Percentiles rank a stretch among this genome's conserved stretches.
Conservation (phyloP, 2,797 vertebrate species). For the Adrianichthys oophorus region DNA sequence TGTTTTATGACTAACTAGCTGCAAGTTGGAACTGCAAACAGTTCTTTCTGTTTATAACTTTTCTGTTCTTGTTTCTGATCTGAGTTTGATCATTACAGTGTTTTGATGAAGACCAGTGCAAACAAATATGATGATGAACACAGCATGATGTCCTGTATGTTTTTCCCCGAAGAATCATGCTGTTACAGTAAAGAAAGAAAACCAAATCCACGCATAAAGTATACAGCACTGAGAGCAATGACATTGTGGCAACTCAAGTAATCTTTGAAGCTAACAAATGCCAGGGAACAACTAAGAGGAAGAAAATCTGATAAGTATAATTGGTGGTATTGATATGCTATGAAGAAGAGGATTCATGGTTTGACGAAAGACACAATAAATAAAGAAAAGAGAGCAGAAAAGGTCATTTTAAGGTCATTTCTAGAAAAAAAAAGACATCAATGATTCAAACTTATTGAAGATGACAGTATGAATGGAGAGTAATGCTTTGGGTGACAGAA, state of each 20-base stretch:
- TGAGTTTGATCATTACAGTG: conserved; percentile 19
- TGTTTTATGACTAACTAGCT: conserved; percentile 6
- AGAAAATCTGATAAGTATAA: conserved; percentile 11
- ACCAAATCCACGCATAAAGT: conserved; percentile 1
- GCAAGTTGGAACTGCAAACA: conserved; percentile 14
- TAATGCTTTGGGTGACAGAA: conserved; percentile 16
- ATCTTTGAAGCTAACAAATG: conserved; percentile 9
- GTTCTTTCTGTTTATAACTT: conserved; percentile 16
- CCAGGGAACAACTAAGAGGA: background rate
- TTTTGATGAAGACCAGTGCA: conserved; percentile 31
- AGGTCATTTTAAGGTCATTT: background rate
- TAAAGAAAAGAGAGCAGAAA: background rate
- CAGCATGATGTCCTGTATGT: conserved; percentile 16
- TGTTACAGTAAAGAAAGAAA: conserved; percentile 10
- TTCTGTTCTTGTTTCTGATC: conserved; percentile 21
- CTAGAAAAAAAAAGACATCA: background rate
- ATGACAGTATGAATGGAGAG: conserved; percentile 35
- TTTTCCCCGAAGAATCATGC: conserved; percentile 9
- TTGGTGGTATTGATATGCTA: background rate
- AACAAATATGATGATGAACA: conserved; percentile 27
- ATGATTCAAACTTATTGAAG: conserved; percentile 25
- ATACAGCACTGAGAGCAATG: background rate
- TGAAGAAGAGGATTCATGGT: background rate
- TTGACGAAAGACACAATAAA: background rate
- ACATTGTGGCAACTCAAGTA: conserved; percentile 1